phyloP scores from a whole-genome alignment of 2,113 vertebrate genomes.

The Cyphomyrus plagiostoma region DNA sequence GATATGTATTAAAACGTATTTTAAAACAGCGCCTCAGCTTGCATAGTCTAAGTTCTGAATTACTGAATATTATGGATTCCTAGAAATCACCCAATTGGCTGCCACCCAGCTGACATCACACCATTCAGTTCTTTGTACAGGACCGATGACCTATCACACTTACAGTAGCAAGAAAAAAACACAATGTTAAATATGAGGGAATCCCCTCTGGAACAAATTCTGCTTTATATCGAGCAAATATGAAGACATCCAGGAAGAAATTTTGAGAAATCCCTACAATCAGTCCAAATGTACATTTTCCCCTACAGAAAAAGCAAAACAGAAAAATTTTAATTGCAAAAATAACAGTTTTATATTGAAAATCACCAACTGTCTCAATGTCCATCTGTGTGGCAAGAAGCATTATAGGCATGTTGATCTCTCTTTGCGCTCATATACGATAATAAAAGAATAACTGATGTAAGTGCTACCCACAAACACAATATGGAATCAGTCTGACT shows the following conservation, averaged over 20 bases:
- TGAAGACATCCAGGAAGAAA: neutral
- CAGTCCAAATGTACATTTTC: neutral
- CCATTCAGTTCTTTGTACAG: neutral
- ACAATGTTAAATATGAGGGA: neutral
- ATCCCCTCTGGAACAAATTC: neutral
- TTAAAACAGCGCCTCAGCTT: neutral
- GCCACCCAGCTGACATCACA: neutral
- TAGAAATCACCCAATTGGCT: neutral
- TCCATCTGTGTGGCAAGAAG: neutral
- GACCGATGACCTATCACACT: neutral
- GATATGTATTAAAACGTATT: neutral
- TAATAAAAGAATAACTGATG: neutral
- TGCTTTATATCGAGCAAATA: neutral
- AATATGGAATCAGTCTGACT: neutral
- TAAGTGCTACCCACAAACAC: neutral
- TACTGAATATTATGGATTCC: neutral
- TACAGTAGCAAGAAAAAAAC: neutral
- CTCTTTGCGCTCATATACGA: neutral
- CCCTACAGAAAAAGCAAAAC: neutral
- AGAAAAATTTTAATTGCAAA: neutral
- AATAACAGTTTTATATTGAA: neutral
- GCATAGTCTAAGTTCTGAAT: neutral
- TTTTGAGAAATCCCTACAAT: neutral
- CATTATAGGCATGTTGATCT: neutral
- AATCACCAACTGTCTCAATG: neutral